Evolutionary conservation across 2,797 vertebrate species (phyloP).

Genomic region (Hyperoplus immaculatus): DNA sequence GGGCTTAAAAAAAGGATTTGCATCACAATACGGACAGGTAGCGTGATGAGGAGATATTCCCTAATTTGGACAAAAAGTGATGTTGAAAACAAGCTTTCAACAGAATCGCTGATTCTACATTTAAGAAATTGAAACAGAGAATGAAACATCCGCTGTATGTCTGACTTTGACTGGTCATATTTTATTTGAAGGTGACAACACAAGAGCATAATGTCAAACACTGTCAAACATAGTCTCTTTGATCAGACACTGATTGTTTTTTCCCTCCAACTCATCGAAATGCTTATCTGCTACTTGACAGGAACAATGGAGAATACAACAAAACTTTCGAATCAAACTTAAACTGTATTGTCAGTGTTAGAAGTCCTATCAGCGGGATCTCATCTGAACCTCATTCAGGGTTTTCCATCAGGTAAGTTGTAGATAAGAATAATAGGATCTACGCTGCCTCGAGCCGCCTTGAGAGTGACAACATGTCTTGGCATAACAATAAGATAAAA

Average conservation of each 20-base stretch:
- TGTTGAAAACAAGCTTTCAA: too few species aligned
- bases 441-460: slow-evolving; percentile 55
- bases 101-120: neutral
- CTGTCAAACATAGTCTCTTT: slow-evolving; percentile 33
- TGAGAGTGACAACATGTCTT: slow-evolving; percentile 55
- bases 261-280: slow-evolving; percentile 12
- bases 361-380: slow-evolving; percentile 57
- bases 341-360: slow-evolving; percentile 60
- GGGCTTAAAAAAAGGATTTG: too few species aligned
- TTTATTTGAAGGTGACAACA: slow-evolving; percentile 45
- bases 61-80: too few species aligned
- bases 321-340: slow-evolving; percentile 44
- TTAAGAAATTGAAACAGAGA: slow-evolving; percentile 8
- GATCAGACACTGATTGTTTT: slow-evolving; percentile 42
- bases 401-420: slow-evolving; percentile 70
- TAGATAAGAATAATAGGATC: slow-evolving; percentile 79
- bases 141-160: slow-evolving; percentile 10
- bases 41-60: too few species aligned
- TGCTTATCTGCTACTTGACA: slow-evolving; percentile 62
- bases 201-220: slow-evolving; percentile 32
- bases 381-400: slow-evolving; percentile 72
- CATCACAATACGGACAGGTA: too few species aligned
- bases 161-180: slow-evolving; percentile 21
- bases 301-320: slow-evolving; percentile 40
- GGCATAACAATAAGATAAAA: slow-evolving; percentile 57